Evolutionary conservation across 2,888 invertebrate species (phyloP), one percentile per base, ranked within the genome.

Genomic region (Synanthedon andrenaeformis): DNA sequence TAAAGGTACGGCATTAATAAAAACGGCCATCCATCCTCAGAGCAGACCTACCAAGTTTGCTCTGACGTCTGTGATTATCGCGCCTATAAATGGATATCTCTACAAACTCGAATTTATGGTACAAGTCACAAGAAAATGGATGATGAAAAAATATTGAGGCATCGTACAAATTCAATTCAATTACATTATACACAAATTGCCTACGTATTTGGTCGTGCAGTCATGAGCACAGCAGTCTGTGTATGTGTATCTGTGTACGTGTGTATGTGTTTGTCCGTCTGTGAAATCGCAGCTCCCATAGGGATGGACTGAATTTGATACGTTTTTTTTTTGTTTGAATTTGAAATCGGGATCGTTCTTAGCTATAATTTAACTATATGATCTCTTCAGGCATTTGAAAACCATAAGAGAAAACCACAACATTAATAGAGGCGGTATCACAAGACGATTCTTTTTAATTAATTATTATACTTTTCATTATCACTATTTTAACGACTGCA

Each of bases 81-180:
- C 58, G 28, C 61, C 71, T 72, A 72, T 71, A 71, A 72, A 71
- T 65, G 71, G 72, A 66, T 66, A 62, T 63, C 64, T 64, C 61
- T 45, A 45, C 8, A n/a, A 45, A 45, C 45, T 14, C n/a, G 14
- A 12, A 45, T 6, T n/a, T 45, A 45, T 45, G 14, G 45, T 45
- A 13, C 14, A 45, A 13, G 12, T 45, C 13, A 14, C 14, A 45
- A 45, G 14, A 45, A 12, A 45, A 45, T 45, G 11, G 45, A 10
- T 4, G 13, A 45, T 45, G 6, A 45, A 45, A 35, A 35, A 10
- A 35, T 35, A 35, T 35, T 35, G 5, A 35, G 10, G 10, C 8
- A 35, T 35, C 35, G 8, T 35, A 35, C 6, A 10, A 35, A 8
- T 28, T 28, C 28, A 28, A 28, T 23, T 23, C 23, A 23, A 23